A percentile compares a stretch with the other conserved stretches of the same genome.
These are phyloP conservation scores for Endomychus coccineus DNA, from an alignment of 2,888 invertebrate genomes.

Conservation along the genomic window DNA sequence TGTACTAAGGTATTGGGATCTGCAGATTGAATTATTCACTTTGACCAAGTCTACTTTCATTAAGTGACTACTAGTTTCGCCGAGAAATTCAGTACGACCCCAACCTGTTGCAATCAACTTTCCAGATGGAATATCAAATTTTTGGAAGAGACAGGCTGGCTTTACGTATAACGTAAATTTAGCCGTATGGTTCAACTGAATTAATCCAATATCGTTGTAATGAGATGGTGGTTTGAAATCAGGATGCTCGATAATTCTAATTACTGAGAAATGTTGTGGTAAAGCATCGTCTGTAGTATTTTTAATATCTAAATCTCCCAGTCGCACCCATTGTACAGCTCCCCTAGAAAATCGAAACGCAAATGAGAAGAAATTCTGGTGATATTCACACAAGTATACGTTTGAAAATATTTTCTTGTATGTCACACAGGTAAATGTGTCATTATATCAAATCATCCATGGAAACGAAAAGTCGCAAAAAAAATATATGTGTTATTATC, in stretches of 20 bases:
- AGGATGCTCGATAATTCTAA: constrained; percentile 35
- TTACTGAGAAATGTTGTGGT: constrained; percentile 30
- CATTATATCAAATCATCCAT: too few relatives aligned
- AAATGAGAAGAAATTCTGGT: too few relatives aligned
- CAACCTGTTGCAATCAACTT: constrained; percentile 41
- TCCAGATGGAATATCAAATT: constrained; percentile 6
- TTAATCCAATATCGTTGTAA: constrained; percentile 45
- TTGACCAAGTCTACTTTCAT: constrained; percentile 37
- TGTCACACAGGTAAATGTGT: too few relatives aligned
- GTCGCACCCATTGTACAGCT: constrained; percentile 11
- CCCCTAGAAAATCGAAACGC: too few relatives aligned
- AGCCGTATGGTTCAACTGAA: constrained; percentile 34
- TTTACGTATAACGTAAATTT: constrained; percentile 34
- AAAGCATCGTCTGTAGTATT: constrained; percentile 32
- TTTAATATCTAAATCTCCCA: constrained; percentile 16
- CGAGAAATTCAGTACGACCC: constrained; percentile 32
- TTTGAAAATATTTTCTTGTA: too few relatives aligned
- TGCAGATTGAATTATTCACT: constrained; percentile 11
- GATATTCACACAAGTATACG: too few relatives aligned
- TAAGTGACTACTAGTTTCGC: constrained; percentile 31
- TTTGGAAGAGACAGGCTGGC: constrained; percentile 38
- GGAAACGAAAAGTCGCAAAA: too few relatives aligned
- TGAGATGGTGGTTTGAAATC: constrained; percentile 33
- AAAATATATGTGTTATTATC: too few relatives aligned
- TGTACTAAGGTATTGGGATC: constrained; percentile 3